Base-by-base conservation (phyloP, 2,113 vertebrate genomes). In the Urocitellus parryii region DNA sequence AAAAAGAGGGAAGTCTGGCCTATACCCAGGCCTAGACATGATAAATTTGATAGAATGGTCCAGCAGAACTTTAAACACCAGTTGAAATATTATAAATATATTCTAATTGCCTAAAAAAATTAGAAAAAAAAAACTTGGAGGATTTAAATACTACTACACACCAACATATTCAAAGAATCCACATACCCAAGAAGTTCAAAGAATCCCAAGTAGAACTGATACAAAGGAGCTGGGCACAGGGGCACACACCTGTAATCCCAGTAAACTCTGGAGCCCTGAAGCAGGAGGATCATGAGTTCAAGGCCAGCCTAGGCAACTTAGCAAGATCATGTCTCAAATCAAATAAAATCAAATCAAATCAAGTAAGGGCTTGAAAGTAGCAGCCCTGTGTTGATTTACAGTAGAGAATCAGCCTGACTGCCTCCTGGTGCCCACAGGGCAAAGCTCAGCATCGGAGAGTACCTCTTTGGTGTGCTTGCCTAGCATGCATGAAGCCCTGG, bases 151-250 rank as follows among this genome's bases (percentile, higher is more conserved):
- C 45, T 8, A 45, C 45, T 45, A 45, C 45, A 45, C 45, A 45
- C 45, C 45, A 45, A 85, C 42, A 22, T 1, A 27, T 4, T 42
- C 42, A 82, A 82, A 51, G 53, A 67, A 83, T 20, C 7, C 53
- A 29, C 13, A 11, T 5, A 56, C 16, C 53, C 53, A 84, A 93
- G 77, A 91, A 94, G 9, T 42, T 56, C 32, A 24, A 95, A 91
- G 68, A 90, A 53, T 27, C 37, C 13, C 73, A 63, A 51, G 16
- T 45, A 67, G 61, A 90, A 83, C 14, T 25, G 65, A 79, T 22
- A 91, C 2, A 51, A 95, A 77, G 42, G 74, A 68, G 29, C 65
- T 16, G 29, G 29, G 65, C 65, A 32, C 10, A 12, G 29, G 8
- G 63, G 25, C 29, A 29, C 63, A 67, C 29, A 32, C 63, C 63